Evolutionary conservation across 2,113 vertebrate genomes (phyloP), one percentile per base, ranked within the genome.

Genomic region (Callospermophilus lateralis): DNA sequence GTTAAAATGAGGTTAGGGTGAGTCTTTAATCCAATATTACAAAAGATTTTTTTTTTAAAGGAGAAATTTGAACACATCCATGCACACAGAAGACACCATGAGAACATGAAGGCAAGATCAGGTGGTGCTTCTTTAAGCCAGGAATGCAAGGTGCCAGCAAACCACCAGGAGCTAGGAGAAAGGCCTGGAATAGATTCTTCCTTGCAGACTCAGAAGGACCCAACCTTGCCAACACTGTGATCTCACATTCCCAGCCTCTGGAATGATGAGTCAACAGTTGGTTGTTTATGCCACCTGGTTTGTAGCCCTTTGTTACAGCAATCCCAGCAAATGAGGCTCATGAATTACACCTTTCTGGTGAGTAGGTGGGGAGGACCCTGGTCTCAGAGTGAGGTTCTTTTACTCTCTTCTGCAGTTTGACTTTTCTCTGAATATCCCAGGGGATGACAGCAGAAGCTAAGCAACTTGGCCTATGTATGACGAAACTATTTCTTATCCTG

Each of bases 391-490:
- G 48, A 45, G 48, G 34, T 3, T 83, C 83, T 53, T 89, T 45
- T 8, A 0, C 32, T 58, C 30, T 83, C 39, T 26, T 30, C 6
- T 17, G 12, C 15, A 61, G 32, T 85, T 55, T 68, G n/a, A 28
- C 9, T 73, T 89, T 84, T 92, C 48, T 53, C 83, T 26, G 4
- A 74, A 76, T 8, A 39, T 34, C 28, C 6, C 37, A 20, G 0
- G 34, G 30, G 32, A 73, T 48, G 39, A 37, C 1, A 30, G 70
- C 67, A 74, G 84, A 86, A 76, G 76, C 37, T 61, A 45, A 85
- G 70, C 8, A 2, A 73, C 34, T 2, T 70, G 2, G 3, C 24
- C 34, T 17, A 0, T 1, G 74, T 13, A 0, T 2, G 84, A 26
- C 28, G 8, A n/a, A 79, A 42, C 22, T 12, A 39, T 9, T 6